Base-by-base conservation (phyloP, 1,140 invertebrate genomes). In the Drosophila kikkawai region DNA sequence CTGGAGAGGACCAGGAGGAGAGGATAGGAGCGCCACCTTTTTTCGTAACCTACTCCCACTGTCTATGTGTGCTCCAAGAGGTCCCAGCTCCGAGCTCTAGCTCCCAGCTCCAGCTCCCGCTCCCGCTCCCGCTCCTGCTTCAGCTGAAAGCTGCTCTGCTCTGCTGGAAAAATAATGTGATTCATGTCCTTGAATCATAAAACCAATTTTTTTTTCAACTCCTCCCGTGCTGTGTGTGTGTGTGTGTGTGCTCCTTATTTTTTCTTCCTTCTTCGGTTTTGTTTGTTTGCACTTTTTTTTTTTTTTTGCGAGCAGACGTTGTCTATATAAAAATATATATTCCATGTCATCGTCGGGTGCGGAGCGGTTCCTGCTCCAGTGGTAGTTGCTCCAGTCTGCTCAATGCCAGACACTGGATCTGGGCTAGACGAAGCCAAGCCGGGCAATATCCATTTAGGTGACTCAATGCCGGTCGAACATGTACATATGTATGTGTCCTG, bases 141-240 rank as follows among this genome's bases (percentile, higher is more conserved):
- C 29, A 36, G 50, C 34, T 37, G 50, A 51, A 51, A 34, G 50
- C 53, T 26, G 53, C 19, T 39, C 53, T 56, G 53, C 53, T 56
- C 79, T 81, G 82, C 73, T 91, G 79, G 86, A 88, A 88, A 88
- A 90, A 88, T 88, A 88, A 88, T 88, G 85, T 88, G 85, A 88
- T 88, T 88, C 85, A 88, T 90, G 85, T 88, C 85, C 85, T 88
- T 88, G 85, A 88, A 88, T 88, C 85, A 88, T 85, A 88, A 90
- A 81, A 88, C 85, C 85, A 88, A 88, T 88, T 88, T 88, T 84
- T 84, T 86, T 90, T 74, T 19, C 81, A 67, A 87, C 79, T 82
- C 85, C 77, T 85, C 66, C 78, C 32, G 29, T 64, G 71, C 48
- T 50, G 56, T 68, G 75, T 74, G 44, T 80, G 59, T 60, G 69